These are phyloP conservation scores for Phaonia tiefii DNA, from an alignment of 2,888 invertebrate species.

Conservation along the genomic window DNA sequence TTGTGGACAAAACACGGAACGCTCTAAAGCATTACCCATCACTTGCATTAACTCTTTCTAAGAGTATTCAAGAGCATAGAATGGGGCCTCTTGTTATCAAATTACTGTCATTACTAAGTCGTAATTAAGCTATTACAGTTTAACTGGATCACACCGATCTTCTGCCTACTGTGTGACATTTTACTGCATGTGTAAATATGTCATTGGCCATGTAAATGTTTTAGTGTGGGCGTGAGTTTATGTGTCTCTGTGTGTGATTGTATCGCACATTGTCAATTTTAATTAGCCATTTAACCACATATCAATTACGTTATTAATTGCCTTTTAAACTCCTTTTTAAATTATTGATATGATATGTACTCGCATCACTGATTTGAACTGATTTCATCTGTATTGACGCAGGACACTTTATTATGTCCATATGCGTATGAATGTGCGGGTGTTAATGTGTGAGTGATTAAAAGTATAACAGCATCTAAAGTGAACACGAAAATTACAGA, in stretches of 20 bases:
- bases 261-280: slow-evolving; percentile 56
- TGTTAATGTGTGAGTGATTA: slow-evolving; percentile 69
- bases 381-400: slow-evolving; percentile 27
- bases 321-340: slow-evolving; percentile 48
- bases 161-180: too few species aligned
- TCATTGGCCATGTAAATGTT: background rate
- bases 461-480: slow-evolving; percentile 68
- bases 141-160: too few species aligned
- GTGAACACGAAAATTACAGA: too few species aligned
- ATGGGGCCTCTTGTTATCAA: too few species aligned
- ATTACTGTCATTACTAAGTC: too few species aligned
- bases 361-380: slow-evolving; percentile 14
- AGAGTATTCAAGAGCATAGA: too few species aligned
- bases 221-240: background rate
- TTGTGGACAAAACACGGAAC: too few species aligned
- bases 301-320: slow-evolving; percentile 63
- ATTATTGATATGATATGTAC: slow-evolving; percentile 39
- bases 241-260: background rate
- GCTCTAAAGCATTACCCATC: too few species aligned
- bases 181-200: too few species aligned
- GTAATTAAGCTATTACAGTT: too few species aligned
- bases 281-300: slow-evolving; percentile 63
- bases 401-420: slow-evolving; percentile 4
- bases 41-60: too few species aligned
- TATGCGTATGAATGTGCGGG: slow-evolving; percentile 47